Base-by-base conservation (phyloP, 2,797 vertebrate genomes). In the Mus spretus region DNA sequence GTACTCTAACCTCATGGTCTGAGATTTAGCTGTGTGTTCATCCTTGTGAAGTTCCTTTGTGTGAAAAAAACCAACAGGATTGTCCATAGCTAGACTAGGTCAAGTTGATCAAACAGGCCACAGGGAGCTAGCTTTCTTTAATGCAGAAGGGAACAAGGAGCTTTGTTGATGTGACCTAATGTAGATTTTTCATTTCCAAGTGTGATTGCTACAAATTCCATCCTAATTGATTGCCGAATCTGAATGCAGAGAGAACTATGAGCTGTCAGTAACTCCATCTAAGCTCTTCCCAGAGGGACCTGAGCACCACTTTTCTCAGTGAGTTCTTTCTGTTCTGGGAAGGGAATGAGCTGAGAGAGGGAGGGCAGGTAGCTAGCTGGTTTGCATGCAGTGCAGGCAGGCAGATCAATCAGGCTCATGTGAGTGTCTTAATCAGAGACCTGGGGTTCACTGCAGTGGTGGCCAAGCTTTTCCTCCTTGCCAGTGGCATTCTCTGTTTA, bases 381-480 rank as follows among this genome's bases (percentile, higher is more conserved):
- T 98, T 98, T 97, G 81, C 97, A 96, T 98, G 98, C 96, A 47
- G 91, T 24, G 55, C 44, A 47, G 93, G 92, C 72, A 95, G 97
- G 93, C 91, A 95, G 97, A 98, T 98, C 98, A 98, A 97, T 98
- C 0, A 55, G 96, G 50, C 95, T 94, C 91, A 81, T 31, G 11
- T 2, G 0, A 78, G 98, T 74, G 92, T 98, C 98, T 98, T 98
- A 98, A 98, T 98, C 98, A 98, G 98, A 94, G 95, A 95, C 20
- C 0, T 94, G 98, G 0, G 26, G 97, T 96, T 98, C 97, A 79
- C 96, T 81, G 98, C 61, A 12, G 97, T 93, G 96, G 95, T 96
- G 97, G 91, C 96, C 97, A 98, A 98, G 97, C 90, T 91, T 96
- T 98, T 63, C 93, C 0, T 61, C 97, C 96, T 97, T 97, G 98